Evolutionary conservation across 2,113 vertebrate species (phyloP).

Genomic region (Corvus cornix): DNA sequence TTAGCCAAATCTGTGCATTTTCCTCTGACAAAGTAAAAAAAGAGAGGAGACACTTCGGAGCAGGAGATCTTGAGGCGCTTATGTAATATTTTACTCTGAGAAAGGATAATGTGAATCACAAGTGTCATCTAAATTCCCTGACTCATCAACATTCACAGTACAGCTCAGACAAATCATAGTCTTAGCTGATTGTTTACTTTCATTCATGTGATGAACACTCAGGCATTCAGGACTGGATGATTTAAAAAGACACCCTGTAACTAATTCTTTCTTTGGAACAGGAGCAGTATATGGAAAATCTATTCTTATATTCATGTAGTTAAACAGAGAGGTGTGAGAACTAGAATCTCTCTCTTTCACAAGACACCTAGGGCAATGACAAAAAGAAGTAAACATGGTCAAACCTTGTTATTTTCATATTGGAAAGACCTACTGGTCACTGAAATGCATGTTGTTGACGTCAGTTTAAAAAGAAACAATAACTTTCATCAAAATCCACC

Average conservation of each 20-base stretch:
- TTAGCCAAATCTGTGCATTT: neutral
- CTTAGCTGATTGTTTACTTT: neutral
- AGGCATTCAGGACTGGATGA: neutral
- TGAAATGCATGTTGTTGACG: neutral
- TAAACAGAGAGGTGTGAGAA: neutral
- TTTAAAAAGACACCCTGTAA: neutral
- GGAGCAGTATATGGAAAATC: neutral
- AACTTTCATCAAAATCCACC: neutral
- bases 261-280: neutral
- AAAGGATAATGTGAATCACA: neutral
- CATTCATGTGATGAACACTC: neutral
- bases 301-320: neutral
- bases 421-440: neutral
- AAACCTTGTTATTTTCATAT: neutral
- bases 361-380: neutral
- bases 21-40: neutral
- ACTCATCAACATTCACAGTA: neutral
- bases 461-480: neutral
- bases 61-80: neutral
- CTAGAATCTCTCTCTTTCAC: neutral
- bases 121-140: neutral
- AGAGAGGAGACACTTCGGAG: neutral
- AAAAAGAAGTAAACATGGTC: neutral
- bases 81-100: neutral
- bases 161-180: neutral